Conservation (phyloP, 2,113 vertebrate species). For the Neogale vison region DNA sequence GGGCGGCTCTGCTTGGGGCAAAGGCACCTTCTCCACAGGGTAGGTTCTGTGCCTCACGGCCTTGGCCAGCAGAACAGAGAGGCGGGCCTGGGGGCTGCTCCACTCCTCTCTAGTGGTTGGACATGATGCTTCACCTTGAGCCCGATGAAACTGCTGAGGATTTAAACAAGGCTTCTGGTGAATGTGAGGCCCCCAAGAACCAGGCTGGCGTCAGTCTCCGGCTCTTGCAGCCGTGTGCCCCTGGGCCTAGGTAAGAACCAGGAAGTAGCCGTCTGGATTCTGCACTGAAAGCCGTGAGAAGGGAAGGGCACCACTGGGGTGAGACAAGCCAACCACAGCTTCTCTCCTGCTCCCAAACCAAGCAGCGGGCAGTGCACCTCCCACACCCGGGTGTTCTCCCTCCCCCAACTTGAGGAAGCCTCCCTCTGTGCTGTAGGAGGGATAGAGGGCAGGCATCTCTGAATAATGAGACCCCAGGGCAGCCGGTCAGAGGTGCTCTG, state of each 20-base stretch:
- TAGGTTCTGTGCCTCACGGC: background rate
- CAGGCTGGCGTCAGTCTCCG: background rate
- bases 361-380: fast-evolving
- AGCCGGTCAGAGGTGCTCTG: background rate
- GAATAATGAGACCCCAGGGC: background rate
- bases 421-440: background rate
- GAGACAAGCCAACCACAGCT: background rate
- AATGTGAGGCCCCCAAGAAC: background rate
- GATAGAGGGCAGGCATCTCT: background rate
- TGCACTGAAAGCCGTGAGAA: conserved; percentile 53
- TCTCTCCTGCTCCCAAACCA: background rate
- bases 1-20: background rate
- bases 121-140: background rate
- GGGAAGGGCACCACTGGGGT: background rate
- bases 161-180: background rate
- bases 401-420: background rate
- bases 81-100: background rate
- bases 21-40: background rate
- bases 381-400: background rate
- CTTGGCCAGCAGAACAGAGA: background rate
- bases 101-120: background rate
- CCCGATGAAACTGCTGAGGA: background rate
- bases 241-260: conserved; percentile 70
- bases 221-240: background rate
- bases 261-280: conserved; percentile 70